Evolutionary conservation across 64 coral and sea anemone genomes (phyloP), one percentile per base, ranked within the genome.

Genomic region (Pocillopora verrucosa): DNA sequence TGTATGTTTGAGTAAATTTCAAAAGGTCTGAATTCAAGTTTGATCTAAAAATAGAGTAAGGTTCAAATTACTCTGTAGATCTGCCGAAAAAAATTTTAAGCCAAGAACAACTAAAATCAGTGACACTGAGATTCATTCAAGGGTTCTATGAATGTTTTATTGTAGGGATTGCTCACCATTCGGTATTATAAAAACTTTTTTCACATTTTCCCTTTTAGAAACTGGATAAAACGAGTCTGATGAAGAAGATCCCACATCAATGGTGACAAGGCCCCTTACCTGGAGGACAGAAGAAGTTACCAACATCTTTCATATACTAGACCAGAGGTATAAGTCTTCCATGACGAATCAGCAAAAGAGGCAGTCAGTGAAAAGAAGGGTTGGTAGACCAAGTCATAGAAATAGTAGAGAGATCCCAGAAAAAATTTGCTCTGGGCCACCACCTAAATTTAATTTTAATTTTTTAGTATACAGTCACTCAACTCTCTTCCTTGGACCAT

Each of bases 211-310:
- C 22, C 19, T 57, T 77, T 77, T 58, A 79, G 58, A 79, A 79
- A 30, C 77, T 61, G 7, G 77, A 79, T 11, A 79, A 60, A 51
- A 79, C 59, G 77, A 59, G 56, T 79, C 77, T 11, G 77, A 59
- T 13, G 7, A 13, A 25, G 77, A 79, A 60, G 77, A 58, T 22
- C 19, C 58, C 24, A n/a, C 56, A 22, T 25, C 41, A 45, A 6
- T 79, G 1, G 37, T 10, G n/a, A 60, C 19, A 51, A 79, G 77
- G 57, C 77, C 77, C 60, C 24, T 79, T 5, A 26, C 77, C 57
- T 79, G 77, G 77, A 78, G 56, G 10, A 11, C 2, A 11, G 76
- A 78, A 9, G 77, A 79, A 12, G 56, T 79, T 19, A 25, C 56
- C 4, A 17, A 60, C 13, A 56, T 60, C 13, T 79, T 79, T 25